A percentile compares a stretch with the other conserved stretches of the same genome.
phyloP scores from a whole-genome alignment of 1,140 invertebrate genomes.

The Tetramorium alpestre region DNA sequence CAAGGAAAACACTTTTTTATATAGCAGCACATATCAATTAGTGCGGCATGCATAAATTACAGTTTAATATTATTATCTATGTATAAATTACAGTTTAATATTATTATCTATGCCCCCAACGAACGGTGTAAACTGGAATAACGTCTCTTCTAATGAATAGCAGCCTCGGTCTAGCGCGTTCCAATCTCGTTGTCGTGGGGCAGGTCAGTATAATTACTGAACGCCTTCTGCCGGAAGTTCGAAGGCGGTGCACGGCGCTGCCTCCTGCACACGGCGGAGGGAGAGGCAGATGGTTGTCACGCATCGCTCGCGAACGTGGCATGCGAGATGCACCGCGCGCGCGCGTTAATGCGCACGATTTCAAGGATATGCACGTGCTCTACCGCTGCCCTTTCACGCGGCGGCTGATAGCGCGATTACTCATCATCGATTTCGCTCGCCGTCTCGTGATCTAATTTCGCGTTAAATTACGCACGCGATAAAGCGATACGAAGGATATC shows the following conservation, averaged over 20 bases:
- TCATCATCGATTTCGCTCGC: constrained; percentile 9
- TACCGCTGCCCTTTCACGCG: constrained; percentile 23
- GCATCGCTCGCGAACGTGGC: constrained; percentile 63
- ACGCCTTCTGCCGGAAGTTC: constrained; percentile 70
- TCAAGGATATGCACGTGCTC: constrained; percentile 1
- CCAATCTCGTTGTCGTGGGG: constrained; percentile 65
- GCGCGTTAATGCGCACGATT: constrained; percentile 22
- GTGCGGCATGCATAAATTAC: not conserved
- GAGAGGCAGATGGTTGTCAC: constrained; percentile 65
- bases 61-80: not conserved
- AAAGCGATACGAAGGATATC: not conserved
- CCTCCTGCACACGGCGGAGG: constrained; percentile 23
- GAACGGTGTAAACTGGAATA: not conserved
- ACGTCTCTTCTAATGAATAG: not conserved
- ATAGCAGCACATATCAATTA: not conserved
- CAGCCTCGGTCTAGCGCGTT: constrained; percentile 56
- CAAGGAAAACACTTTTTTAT: not conserved
- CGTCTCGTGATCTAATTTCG: constrained; percentile 11
- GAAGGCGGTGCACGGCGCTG: constrained; percentile 62
- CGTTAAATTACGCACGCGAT: not conserved
- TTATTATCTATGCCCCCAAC: not conserved
- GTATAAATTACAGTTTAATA: not conserved
- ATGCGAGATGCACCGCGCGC: constrained; percentile 24
- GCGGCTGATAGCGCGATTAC: constrained; percentile 16
- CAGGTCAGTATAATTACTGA: constrained; percentile 72